phyloP scores from a whole-genome alignment of 2,888 invertebrate species.

The Cancer borealis region DNA sequence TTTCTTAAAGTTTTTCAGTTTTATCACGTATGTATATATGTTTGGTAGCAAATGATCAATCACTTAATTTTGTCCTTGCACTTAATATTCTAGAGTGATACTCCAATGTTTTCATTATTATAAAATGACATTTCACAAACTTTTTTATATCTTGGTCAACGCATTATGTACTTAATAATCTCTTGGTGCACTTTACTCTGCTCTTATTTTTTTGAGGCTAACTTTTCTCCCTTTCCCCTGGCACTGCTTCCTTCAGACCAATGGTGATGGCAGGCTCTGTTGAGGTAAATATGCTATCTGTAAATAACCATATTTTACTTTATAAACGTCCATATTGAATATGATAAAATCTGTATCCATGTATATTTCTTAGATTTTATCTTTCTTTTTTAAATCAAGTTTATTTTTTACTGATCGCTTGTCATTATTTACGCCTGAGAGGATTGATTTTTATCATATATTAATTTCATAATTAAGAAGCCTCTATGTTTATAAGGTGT shows the following conservation, averaged over 20 bases:
- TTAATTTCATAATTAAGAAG: background rate
- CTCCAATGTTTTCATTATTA: background rate
- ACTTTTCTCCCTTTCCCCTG: constrained; percentile 56
- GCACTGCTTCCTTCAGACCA: constrained; percentile 70
- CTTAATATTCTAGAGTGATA: background rate
- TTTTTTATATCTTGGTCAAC: background rate
- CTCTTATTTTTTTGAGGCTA: constrained; percentile 57
- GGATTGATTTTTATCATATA: background rate
- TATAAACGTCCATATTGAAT: background rate
- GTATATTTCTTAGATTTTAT: background rate
- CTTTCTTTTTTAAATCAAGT: background rate
- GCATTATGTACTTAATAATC: constrained; percentile 1
- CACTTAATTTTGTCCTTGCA: background rate
- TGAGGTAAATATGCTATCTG: constrained; percentile 60
- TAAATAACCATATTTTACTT: background rate
- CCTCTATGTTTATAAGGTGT: background rate
- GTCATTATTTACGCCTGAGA: background rate
- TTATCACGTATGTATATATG: background rate
- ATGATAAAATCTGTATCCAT: background rate
- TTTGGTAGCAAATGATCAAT: background rate
- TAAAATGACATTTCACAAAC: background rate
- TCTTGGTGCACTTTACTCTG: constrained; percentile 38
- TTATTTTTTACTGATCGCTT: background rate
- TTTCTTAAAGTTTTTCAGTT: background rate
- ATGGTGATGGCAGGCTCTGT: constrained; percentile 70